These are phyloP conservation scores for Anolis sagrei DNA, from an alignment of 2,113 vertebrate genomes.

Conservation along the genomic window DNA sequence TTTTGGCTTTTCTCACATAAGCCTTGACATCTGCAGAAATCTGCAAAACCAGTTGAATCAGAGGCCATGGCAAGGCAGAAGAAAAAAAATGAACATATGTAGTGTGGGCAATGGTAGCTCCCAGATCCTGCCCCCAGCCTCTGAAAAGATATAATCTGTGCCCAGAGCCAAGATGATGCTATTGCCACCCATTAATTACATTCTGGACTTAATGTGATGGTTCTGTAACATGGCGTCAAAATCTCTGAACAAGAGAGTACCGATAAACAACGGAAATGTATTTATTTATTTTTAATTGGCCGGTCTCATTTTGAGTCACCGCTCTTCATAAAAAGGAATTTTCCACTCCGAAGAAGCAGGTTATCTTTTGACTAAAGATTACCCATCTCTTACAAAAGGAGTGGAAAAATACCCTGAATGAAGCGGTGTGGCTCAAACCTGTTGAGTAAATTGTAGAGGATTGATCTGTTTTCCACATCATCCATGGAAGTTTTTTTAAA, in stretches of 20 bases:
- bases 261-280: background rate
- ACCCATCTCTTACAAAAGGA: background rate
- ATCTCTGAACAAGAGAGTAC: background rate
- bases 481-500: background rate
- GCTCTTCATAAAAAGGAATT: background rate
- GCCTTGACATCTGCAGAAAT: conserved; percentile 3
- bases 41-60: conserved; percentile 18
- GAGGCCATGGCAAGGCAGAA: background rate
- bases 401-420: background rate
- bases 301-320: background rate
- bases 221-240: background rate
- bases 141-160: background rate
- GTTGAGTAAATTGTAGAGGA: background rate
- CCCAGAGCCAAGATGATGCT: background rate
- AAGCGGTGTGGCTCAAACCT: background rate
- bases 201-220: background rate
- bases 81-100: conserved; percentile 11
- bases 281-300: background rate
- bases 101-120: conserved; percentile 10
- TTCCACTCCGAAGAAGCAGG: background rate
- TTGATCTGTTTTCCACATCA: background rate
- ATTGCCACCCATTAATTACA: background rate
- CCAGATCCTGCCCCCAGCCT: background rate
- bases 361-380: background rate
- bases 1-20: background rate